phyloP scores from a whole-genome alignment of 2,888 invertebrate genomes.

The Nomada ferruginata region DNA sequence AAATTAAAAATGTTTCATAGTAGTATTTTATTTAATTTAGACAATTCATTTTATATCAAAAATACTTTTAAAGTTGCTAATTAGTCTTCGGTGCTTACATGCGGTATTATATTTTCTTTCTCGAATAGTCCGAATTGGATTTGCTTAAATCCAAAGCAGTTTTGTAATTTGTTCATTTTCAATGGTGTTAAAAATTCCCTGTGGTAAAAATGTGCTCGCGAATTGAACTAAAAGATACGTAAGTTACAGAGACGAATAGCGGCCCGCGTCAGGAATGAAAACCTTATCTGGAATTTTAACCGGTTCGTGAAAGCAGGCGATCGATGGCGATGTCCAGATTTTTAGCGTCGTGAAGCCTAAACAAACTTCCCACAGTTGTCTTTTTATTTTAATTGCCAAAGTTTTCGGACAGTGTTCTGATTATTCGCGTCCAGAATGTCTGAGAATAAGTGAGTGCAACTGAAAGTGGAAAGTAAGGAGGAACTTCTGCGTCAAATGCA shows the following conservation, averaged over 20 bases:
- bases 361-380: not conserved
- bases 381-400: not conserved
- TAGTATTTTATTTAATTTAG: not conserved
- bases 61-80: too few relatives aligned
- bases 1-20: not conserved
- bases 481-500: slow-evolving; percentile 48
- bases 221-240: not conserved
- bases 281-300: slow-evolving; percentile 60
- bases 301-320: slow-evolving; percentile 12
- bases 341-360: not conserved
- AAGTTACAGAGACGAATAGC: slow-evolving; percentile 52
- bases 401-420: not conserved
- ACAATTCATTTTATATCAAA: too few relatives aligned
- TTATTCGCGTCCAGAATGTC: slow-evolving; percentile 4
- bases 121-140: too few relatives aligned
- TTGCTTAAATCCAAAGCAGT: too few relatives aligned
- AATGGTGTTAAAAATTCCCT: not conserved
- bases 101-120: too few relatives aligned
- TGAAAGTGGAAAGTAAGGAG: slow-evolving; percentile 34
- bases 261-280: slow-evolving; percentile 33
- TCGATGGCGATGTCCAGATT: slow-evolving; percentile 45
- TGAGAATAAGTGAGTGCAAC: slow-evolving; percentile 24
- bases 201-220: too few relatives aligned
- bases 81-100: too few relatives aligned
- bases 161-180: too few relatives aligned